These are phyloP conservation scores for Bursaphelenchus mucronatus DNA, from an alignment of 1,140 invertebrate genomes.

Conservation along the genomic window DNA sequence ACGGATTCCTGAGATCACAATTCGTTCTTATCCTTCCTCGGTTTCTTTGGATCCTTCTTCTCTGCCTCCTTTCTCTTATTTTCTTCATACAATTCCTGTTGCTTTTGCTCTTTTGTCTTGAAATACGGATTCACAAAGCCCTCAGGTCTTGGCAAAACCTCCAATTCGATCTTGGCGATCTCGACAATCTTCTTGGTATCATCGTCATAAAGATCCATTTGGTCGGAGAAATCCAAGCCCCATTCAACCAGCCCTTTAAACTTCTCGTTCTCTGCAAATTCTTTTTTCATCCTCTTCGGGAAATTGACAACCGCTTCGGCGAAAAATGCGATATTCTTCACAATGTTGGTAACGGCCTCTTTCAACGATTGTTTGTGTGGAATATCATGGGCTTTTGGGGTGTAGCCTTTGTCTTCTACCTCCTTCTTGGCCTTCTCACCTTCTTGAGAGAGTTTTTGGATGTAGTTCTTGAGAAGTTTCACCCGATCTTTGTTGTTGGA, in stretches of 20 bases:
- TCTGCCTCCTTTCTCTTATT: neutral
- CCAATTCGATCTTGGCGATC: slow-evolving; percentile 9
- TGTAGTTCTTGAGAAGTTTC: neutral
- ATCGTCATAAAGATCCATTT: slow-evolving; percentile 13
- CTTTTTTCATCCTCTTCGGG: neutral
- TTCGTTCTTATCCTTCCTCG: neutral
- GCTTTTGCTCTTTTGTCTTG: neutral
- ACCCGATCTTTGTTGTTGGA: slow-evolving; percentile 6
- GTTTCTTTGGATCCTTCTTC: slow-evolving; percentile 11
- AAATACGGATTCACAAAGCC: slow-evolving; percentile 10
- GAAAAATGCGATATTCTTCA: slow-evolving; percentile 15
- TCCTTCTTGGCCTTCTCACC: neutral
- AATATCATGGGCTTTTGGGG: neutral
- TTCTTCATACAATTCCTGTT: slow-evolving; percentile 3
- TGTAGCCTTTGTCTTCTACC: neutral
- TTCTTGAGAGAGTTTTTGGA: neutral
- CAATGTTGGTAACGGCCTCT: slow-evolving; percentile 13
- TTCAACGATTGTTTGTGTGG: slow-evolving; percentile 13
- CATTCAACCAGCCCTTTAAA: slow-evolving; percentile 14
- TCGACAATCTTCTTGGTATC: slow-evolving; percentile 1
- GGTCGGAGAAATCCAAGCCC: slow-evolving; percentile 3
- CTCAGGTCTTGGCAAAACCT: neutral
- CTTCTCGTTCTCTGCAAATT: neutral
- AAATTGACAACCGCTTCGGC: slow-evolving; percentile 7
- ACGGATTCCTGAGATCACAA: too few species aligned